Base-by-base conservation (phyloP, 1,140 invertebrate genomes). In the Phocides pigmalion region DNA sequence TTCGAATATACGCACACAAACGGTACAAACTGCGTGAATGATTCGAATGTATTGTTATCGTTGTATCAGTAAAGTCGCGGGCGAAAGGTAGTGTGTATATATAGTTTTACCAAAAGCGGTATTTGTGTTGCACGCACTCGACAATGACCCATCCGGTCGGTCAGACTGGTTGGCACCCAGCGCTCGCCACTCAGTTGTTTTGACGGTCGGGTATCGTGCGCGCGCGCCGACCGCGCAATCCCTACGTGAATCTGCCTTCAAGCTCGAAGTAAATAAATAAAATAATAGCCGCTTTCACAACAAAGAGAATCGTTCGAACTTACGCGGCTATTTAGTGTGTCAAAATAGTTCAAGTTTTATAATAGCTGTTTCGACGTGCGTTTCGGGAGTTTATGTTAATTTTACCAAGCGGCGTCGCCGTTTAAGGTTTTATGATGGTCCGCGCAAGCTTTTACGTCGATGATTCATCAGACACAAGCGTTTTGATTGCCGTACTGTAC, bases 111-210 rank as follows among this genome's bases (percentile, higher is more conserved):
- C 62, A 64, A 61, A 65, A 68, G 35, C 28, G 58, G 46, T 67
- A 71, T 67, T 58, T 68, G 58, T 63, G 39, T 70, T 73, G 68
- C 68, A 63, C 56, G 67, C 64, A 69, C 53, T 65, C 78, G 70
- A 66, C 70, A 75, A 72, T 79, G 80, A 79, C 76, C 76, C 68
- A 71, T 65, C 72, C 69, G 70, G 68, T 50, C 64, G 70, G 56
- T 67, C 72, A 89, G 84, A 89, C 87, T 66, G 16, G 54, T 70
- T 72, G 85, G 84, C 84, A 81, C 79, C 80, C 74, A 58, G 50
- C 56, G 37, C 47, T 64, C 62, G 46, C 66, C 35, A 41, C 50
- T 64, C 84, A 88, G 84, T 87, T 86, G 82, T 90, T 89, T 84
- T 87, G 82, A 77, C 76, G 79, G 74, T 53, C 59, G 71, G 8